Conservation (phyloP, 2,888 invertebrate genomes). For the Megamerina dolium region DNA sequence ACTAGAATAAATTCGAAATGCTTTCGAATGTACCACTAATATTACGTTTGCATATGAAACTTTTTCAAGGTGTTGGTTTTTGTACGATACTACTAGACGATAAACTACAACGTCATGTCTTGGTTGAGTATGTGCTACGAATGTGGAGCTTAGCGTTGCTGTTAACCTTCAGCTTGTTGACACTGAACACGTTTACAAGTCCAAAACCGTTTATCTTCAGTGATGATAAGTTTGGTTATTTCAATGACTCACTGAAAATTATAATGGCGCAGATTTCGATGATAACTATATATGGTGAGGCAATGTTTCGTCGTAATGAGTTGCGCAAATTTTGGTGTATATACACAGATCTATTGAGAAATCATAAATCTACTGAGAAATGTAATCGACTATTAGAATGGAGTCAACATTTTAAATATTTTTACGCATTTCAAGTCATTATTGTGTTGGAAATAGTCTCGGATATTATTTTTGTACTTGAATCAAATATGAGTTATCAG, state of each 20-base stretch:
- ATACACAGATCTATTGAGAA: constrained; percentile 7
- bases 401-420: constrained; percentile 23
- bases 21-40: background rate
- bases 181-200: constrained; percentile 13
- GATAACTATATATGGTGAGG: constrained; percentile 27
- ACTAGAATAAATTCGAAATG: no score
- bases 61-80: constrained; percentile 35
- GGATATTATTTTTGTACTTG: constrained; percentile 3
- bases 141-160: constrained; percentile 26
- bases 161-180: constrained; percentile 14
- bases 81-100: constrained; percentile 26
- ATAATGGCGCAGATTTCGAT: constrained; percentile 26
- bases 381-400: constrained; percentile 5
- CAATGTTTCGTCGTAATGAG: constrained; percentile 19
- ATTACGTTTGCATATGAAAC: constrained; percentile 25
- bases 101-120: constrained; percentile 3
- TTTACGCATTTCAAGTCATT: constrained; percentile 23
- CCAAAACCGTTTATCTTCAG: constrained; percentile 24
- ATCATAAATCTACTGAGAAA: background rate
- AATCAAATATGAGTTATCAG: constrained; percentile 17
- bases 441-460: constrained; percentile 16
- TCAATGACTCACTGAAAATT: constrained; percentile 33
- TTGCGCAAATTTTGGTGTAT: constrained; percentile 28
- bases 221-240: constrained; percentile 28
- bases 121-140: constrained; percentile 10